These are phyloP conservation scores for Aphaenogaster ashmeadi DNA, from an alignment of 1,140 invertebrate species.

Conservation along the genomic window DNA sequence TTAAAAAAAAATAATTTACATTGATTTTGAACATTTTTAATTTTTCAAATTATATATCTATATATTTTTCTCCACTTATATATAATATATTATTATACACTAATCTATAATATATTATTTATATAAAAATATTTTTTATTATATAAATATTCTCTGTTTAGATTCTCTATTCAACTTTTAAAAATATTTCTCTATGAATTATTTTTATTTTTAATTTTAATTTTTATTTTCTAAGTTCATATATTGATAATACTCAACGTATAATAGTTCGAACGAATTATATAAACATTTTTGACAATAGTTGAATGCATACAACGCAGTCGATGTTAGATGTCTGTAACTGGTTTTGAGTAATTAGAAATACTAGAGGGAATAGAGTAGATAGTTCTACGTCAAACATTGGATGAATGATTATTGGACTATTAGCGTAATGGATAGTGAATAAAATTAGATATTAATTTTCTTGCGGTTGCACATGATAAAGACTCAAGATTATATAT, in stretches of 20 bases:
- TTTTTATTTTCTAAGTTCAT: not conserved
- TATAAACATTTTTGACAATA: not conserved
- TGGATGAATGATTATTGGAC: constrained; percentile 23
- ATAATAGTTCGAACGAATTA: constrained; percentile 1
- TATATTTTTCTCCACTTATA: not conserved
- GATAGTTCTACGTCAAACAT: not conserved
- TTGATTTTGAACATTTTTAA: not conserved
- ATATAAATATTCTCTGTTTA: too few species aligned
- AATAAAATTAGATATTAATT: constrained; percentile 32
- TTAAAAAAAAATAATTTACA: not conserved
- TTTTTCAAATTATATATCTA: not conserved
- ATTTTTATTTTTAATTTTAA: not conserved
- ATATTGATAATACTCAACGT: not conserved
- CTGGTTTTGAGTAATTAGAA: constrained; percentile 4
- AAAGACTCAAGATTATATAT: not conserved
- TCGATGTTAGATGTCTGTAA: not conserved
- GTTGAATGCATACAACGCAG: not conserved
- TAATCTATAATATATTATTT: too few species aligned
- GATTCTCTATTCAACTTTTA: too few species aligned
- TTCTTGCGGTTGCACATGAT: not conserved
- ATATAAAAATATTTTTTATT: too few species aligned
- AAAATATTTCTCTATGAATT: not conserved
- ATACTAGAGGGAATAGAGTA: not conserved
- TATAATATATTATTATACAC: too few species aligned
- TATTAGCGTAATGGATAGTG: constrained; percentile 34